Evolutionary conservation across 2,113 vertebrate species (phyloP), one percentile per base, ranked within the genome.

Genomic region (Prunella himalayana): DNA sequence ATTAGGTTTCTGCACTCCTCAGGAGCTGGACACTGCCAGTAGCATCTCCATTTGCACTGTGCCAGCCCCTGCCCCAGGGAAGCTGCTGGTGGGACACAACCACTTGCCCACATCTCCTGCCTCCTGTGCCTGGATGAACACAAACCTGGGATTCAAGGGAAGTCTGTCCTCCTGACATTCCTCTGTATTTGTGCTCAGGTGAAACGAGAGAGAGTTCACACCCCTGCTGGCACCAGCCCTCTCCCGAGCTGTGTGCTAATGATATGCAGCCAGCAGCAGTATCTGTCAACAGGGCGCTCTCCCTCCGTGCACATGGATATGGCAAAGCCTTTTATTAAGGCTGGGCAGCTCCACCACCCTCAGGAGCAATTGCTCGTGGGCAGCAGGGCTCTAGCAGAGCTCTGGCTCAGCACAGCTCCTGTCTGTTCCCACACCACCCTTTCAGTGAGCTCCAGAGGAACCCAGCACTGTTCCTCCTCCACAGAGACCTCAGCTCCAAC

Each of bases 201-300:
- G 96, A 93, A 94, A 97, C 10, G 7, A 30, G 94, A 94, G 94
- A 51, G 7, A 41, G 88, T 88, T 96, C 95, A 92, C 93, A 95
- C 90, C 92, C 79, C 49, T 88, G 72, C 82, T 88, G 90, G 94
- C 94, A 94, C 20, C 88, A 71, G 90, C 79, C 61, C 44, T 76
- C 11, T 13, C 85, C 65, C 0, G 0, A 94, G 90, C 2, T 6
- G 2, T 6, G 78, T 51, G 80, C 80, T 95, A 92, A 94, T 54
- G 82, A 90, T 51, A 92, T 20, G 65, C 92, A 83, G 90, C 72
- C 93, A 73, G 93, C 84, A 94, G 94, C 90, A 73, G 75, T 90
- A 75, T 73, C 95, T 92, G 92, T 94, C 95, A 96, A 51, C 96
- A 86, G 30, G 49, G 51, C 2, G 0, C 86, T 72, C 91, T 87